Conservation (phyloP, 2,888 invertebrate genomes). For the Tipula lateralis region DNA sequence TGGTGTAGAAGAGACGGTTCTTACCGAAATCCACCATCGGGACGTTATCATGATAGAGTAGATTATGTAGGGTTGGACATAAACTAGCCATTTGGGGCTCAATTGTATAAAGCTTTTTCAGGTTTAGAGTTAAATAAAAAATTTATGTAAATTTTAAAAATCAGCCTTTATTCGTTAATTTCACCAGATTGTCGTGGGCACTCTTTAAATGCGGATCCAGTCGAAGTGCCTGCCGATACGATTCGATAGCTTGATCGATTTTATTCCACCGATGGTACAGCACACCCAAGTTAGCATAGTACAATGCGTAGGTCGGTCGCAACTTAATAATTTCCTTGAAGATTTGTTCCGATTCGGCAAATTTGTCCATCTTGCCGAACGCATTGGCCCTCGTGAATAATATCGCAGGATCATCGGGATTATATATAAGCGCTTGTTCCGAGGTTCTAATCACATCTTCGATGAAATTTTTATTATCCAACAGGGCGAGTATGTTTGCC, state of each 20-base stretch:
- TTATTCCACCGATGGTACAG: conserved; percentile 91
- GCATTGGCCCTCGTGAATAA: conserved; percentile 86
- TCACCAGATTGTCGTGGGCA: conserved; percentile 62
- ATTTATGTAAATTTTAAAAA: neutral
- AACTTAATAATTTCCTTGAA: conserved; percentile 71
- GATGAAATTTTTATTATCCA: conserved; percentile 69
- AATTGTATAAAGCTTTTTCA: neutral
- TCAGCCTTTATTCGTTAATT: neutral
- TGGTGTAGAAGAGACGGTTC: neutral
- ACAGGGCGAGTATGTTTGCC: conserved; percentile 83
- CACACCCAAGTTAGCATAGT: conserved; percentile 85
- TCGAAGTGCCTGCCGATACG: conserved; percentile 70
- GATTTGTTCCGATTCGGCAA: conserved; percentile 72
- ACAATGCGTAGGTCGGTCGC: conserved; percentile 68
- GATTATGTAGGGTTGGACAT: neutral
- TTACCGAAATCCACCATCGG: neutral
- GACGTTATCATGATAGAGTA: neutral
- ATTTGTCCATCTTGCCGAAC: conserved; percentile 74
- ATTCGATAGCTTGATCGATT: conserved; percentile 62
- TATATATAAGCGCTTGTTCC: conserved; percentile 60
- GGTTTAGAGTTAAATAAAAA: neutral
- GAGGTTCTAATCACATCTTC: conserved; percentile 68
- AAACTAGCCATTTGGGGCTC: neutral
- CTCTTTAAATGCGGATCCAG: conserved; percentile 66
- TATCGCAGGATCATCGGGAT: conserved; percentile 71